Conservation (phyloP, 2,797 vertebrate species). For the Falco cherrug region DNA sequence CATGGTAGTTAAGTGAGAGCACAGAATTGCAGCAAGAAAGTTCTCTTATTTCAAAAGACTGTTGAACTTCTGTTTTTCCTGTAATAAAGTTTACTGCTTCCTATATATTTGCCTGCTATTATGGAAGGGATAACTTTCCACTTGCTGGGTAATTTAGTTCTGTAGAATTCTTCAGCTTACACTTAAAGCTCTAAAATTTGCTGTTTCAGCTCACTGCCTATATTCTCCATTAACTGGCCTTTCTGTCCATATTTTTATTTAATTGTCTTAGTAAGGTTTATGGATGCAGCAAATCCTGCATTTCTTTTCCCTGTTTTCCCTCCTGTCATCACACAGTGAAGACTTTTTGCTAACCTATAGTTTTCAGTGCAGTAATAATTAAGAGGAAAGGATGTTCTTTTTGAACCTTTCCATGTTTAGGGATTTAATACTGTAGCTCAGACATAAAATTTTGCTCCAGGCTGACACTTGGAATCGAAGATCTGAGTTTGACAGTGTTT, state of each 20-base stretch:
- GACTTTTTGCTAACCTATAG: background rate
- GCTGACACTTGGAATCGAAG: slow-evolving; percentile 31
- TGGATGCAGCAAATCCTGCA: background rate
- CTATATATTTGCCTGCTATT: background rate
- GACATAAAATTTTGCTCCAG: slow-evolving; percentile 3
- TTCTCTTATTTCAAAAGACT: slow-evolving; percentile 33
- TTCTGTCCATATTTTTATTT: background rate
- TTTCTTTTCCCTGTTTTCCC: background rate
- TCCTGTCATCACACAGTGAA: background rate
- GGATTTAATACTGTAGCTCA: slow-evolving; percentile 3
- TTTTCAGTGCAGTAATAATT: slow-evolving; percentile 12
- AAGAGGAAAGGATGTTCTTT: background rate
- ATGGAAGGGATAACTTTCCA: background rate
- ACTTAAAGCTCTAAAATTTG: background rate
- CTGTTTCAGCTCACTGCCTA: background rate
- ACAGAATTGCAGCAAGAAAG: background rate
- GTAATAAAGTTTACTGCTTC: slow-evolving; percentile 72
- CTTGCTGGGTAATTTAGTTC: background rate
- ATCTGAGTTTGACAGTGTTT: background rate
- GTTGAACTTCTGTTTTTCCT: background rate
- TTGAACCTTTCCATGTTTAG: background rate
- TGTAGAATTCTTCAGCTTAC: background rate
- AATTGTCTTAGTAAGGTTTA: background rate
- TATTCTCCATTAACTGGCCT: background rate
- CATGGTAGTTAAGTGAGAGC: background rate